Conservation (phyloP, 2,113 vertebrate genomes). For the Pandion haliaetus region DNA sequence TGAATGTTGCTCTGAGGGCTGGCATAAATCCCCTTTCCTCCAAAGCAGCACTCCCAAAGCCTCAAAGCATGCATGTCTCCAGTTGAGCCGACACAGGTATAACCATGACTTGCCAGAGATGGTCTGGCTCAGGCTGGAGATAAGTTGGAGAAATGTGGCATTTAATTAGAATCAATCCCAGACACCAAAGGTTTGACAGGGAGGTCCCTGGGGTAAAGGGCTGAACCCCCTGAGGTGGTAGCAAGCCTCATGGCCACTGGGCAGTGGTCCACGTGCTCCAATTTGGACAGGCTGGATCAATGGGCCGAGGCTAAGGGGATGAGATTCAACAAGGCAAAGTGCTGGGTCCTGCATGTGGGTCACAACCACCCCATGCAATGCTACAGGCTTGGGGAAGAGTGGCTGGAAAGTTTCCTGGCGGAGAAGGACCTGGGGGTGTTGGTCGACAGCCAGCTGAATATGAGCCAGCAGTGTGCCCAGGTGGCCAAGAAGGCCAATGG, state of each 20-base stretch:
- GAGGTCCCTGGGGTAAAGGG: background rate
- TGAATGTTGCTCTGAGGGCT: background rate
- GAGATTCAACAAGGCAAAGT: background rate
- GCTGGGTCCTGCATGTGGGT: background rate
- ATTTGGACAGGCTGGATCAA: accelerated
- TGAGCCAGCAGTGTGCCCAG: background rate
- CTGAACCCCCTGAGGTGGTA: background rate
- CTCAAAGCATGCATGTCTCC: background rate
- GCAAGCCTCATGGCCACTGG: background rate
- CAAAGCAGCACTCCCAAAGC: background rate
- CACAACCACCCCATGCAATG: accelerated
- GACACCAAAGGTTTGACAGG: background rate
- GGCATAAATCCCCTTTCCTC: background rate
- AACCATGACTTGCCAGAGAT: background rate
- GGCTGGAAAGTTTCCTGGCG: accelerated
- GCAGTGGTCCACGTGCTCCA: background rate
- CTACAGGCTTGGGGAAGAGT: background rate
- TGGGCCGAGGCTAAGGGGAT: accelerated
- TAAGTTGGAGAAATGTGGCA: background rate
- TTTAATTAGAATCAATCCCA: background rate
- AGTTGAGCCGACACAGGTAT: accelerated
- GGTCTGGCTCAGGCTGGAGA: background rate
- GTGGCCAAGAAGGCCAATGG: background rate
- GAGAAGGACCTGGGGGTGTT: background rate
- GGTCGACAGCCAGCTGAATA: accelerated